Base-by-base conservation (phyloP, 2,113 vertebrate genomes). In the Dinomys branickii region DNA sequence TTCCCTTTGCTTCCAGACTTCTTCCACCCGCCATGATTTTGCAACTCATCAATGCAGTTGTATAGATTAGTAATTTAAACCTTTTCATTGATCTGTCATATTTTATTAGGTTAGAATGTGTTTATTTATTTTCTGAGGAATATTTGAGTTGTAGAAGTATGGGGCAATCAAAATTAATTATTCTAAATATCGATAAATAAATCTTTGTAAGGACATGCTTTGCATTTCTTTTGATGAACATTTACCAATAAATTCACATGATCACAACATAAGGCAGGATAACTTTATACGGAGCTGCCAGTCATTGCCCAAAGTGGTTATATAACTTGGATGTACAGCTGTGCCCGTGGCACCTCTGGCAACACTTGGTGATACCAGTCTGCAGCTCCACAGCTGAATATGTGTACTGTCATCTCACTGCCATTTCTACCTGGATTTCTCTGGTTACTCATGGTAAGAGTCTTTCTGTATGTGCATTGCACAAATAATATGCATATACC, bases 301-400 rank as follows among this genome's bases (percentile, higher is more conserved):
- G 26, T 16, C 8, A 50, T 63, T 50, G 26, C 6, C 10, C 33
- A 41, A 80, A 4, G 14, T 26, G 24, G 20, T 12, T 13, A 0
- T 4, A 0, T 16, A 20, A 52, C 47, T 52, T 91, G 47, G 12
- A 10, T 0, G 24, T 1, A 2, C 0, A 17, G 4, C 33, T 5
- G 2, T 1, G 1, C 8, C 1, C 56, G 9, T 5, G 5, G 0
- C 1, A 14, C 0, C 0, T 13, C 3, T 1, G 17, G 14, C 1
- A 8, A 47, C 71, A 28, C 1, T 20, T 17, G 22, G 3, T 3
- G 0, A 12, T 3, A 20, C 22, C 26, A 1, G 0, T 38, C 35
- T 11, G 4, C 2, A 4, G n/a, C 30, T 16, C 30, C 24, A 13
- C 7, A 28, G 11, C 11, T 26, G 33, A 41, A 10, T 1, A 0